These are phyloP conservation scores for Acleris literana DNA, from an alignment of 2,888 invertebrate species.

Conservation along the genomic window DNA sequence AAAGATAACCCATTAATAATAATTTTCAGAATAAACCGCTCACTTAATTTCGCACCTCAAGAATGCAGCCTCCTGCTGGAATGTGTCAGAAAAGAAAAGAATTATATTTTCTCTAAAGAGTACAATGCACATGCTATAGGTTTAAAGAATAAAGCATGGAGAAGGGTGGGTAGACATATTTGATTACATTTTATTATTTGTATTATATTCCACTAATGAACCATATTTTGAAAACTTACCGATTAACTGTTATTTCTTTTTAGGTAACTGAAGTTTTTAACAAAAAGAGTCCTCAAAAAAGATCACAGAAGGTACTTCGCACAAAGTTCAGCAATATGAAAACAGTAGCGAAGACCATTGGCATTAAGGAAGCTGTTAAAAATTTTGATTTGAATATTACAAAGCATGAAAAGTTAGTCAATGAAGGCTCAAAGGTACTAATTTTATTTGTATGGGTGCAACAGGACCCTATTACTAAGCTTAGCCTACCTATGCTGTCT, in stretches of 20 bases:
- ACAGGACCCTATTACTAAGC: too few species aligned
- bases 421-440: constrained; percentile 49
- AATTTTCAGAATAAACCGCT: constrained; percentile 43
- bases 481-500: too few species aligned
- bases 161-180: constrained; percentile 51
- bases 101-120: constrained; percentile 56
- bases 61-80: constrained; percentile 67
- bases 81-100: constrained; percentile 68
- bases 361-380: constrained; percentile 48
- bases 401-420: constrained; percentile 49
- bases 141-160: constrained; percentile 66
- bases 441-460: constrained; percentile 9
- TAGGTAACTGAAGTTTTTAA: constrained; percentile 68
- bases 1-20: background rate
- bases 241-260: constrained; percentile 18
- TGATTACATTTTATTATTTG: background rate
- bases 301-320: constrained; percentile 58
- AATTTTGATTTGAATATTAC: constrained; percentile 38
- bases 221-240: too few species aligned
- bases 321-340: constrained; percentile 72
- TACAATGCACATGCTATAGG: constrained; percentile 49
- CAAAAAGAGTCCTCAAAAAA: constrained; percentile 61
- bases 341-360: constrained; percentile 48
- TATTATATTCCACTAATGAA: too few species aligned
- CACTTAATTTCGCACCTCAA: constrained; percentile 63